Evolutionary conservation across 2,888 invertebrate genomes (phyloP), one percentile per base, ranked within the genome.

Genomic region (Phorcus lineatus): DNA sequence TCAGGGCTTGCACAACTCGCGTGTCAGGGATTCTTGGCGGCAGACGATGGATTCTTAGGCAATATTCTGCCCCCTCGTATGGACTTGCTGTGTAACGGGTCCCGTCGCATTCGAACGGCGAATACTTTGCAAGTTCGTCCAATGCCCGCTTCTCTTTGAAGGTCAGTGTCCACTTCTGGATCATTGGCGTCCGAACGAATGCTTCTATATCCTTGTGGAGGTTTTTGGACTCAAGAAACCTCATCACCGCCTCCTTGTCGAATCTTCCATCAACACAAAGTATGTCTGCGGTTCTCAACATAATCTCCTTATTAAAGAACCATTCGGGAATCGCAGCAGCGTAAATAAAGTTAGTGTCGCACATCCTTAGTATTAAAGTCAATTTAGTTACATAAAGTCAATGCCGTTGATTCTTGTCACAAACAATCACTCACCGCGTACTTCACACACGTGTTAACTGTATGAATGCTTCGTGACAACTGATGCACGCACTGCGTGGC

Each of bases 231-330:
- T 70, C 70, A 9, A 70, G 19, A n/a, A 36, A 70, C 31, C 70
- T 36, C 31, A 31, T 36, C 40, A 70, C 70, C 13, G 24, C 52
- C 24, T 78, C 62, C 52, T 78, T 62, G 40, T 67, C 66, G 40
- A 78, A 78, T n/a, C 52, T 70, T 40, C 70, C 70, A 19, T 70
- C 36, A 36, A 19, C 36, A 19, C 70, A 70, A 40, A 70, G 40
- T 19, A 70, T 19, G 40, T 70, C 70, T 0, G 70, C 70, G 2
- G 70, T 36, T 36, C 40, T 31, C 19, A 19, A 11, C n/a, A 36
- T 28, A 11, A 31, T 19, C 6, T 70, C 70, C 36, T 70, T 70
- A 28, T 54, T 31, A 40, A 36, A 54, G 40, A 55, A 76, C 28
- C 40, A 19, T 55, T 54, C 76, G 13, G 54, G 76, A 31, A 57